Conservation (phyloP, 2,113 vertebrate genomes). For the Onychostruthus taczanowskii region DNA sequence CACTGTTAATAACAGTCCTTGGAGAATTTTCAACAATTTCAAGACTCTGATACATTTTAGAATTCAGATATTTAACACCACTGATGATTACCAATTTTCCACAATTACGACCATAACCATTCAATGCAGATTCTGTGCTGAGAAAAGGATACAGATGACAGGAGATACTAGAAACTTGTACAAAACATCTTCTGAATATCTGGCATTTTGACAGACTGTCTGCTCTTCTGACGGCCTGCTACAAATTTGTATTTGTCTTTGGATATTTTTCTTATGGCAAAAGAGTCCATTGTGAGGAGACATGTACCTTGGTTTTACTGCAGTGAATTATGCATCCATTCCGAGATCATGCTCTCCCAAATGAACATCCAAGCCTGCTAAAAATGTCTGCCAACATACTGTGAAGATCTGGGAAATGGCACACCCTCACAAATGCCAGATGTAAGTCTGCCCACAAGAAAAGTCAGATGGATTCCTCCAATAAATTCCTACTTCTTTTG, state of each 20-base stretch:
- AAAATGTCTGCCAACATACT: slow-evolving; percentile 42
- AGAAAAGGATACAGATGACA: slow-evolving; percentile 6
- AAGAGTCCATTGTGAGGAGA: neutral
- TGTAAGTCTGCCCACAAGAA: slow-evolving; percentile 60
- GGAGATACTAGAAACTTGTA: neutral
- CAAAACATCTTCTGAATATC: neutral
- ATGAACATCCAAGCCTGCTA: slow-evolving; percentile 15
- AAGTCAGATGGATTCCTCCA: slow-evolving; percentile 60
- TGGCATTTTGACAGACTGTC: neutral
- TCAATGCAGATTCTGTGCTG: neutral
- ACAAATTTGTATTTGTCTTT: neutral
- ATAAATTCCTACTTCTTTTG: slow-evolving; percentile 61
- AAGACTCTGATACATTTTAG: neutral
- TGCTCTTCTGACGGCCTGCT: neutral
- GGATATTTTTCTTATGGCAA: neutral
- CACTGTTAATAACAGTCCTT: neutral
- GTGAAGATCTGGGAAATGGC: slow-evolving; percentile 62
- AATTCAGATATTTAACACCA: slow-evolving; percentile 35
- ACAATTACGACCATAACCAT: neutral
- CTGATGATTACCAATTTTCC: slow-evolving; percentile 10
- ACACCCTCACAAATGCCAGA: slow-evolving; percentile 62
- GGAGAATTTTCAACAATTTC: slow-evolving; percentile 25
- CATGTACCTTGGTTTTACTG: neutral
- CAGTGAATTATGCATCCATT: slow-evolving; percentile 6
- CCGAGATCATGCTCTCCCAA: neutral